Conservation (phyloP, 2,888 invertebrate genomes). For the Synanthedon vespiformis region DNA sequence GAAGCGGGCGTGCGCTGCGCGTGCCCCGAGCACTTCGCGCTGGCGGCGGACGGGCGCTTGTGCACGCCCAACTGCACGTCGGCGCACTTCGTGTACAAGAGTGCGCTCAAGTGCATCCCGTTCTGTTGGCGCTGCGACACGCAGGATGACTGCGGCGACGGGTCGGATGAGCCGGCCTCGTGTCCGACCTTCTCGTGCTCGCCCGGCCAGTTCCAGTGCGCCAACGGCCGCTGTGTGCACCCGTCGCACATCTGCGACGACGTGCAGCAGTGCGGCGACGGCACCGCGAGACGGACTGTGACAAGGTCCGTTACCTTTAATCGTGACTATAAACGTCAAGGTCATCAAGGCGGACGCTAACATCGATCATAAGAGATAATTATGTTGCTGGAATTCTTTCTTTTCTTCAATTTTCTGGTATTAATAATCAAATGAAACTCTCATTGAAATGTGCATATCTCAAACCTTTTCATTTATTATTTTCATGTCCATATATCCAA, state of each 20-base stretch:
- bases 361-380: too few species aligned
- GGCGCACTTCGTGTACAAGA: slow-evolving; percentile 84
- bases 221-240: slow-evolving; percentile 79
- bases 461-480: too few species aligned
- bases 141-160: slow-evolving; percentile 87
- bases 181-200: slow-evolving; percentile 82
- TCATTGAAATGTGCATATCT: too few species aligned
- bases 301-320: too few species aligned
- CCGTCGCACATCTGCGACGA: slow-evolving; percentile 88
- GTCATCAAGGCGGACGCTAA: too few species aligned
- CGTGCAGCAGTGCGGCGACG: slow-evolving; percentile 79
- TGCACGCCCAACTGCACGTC: slow-evolving; percentile 83
- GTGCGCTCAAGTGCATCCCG: slow-evolving; percentile 88
- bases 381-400: too few species aligned
- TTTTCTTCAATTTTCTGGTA: too few species aligned
- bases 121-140: slow-evolving; percentile 88
- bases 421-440: too few species aligned
- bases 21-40: slow-evolving; percentile 83
- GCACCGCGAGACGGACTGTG: slow-evolving; percentile 82
- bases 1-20: slow-evolving; percentile 71
- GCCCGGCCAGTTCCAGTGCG: slow-evolving; percentile 89
- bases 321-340: too few species aligned
- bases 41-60: slow-evolving; percentile 72
- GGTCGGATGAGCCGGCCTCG: slow-evolving; percentile 82
- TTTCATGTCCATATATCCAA: too few species aligned